Evolutionary conservation across 2,888 invertebrate species (phyloP).

Genomic region (Drosophila kambysellisi): DNA sequence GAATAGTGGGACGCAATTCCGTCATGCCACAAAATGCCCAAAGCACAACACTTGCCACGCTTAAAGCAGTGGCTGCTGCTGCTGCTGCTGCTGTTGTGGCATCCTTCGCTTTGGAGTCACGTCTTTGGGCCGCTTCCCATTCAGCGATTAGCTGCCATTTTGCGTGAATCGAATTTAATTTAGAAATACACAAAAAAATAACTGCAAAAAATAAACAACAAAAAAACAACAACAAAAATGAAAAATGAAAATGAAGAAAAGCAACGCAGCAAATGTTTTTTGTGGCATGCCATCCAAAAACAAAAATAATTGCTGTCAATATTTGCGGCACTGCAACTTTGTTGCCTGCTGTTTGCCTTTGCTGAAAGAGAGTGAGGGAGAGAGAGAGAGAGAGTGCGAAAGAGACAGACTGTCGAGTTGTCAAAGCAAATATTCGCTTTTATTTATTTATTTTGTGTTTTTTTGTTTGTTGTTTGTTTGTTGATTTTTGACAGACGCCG

Average conservation of each 20-base stretch:
- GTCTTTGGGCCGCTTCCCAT: slow-evolving; percentile 18
- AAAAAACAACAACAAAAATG: too few relatives aligned
- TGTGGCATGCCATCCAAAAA: neutral
- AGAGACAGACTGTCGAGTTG: slow-evolving; percentile 9
- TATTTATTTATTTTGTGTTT: neutral
- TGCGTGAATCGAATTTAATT: slow-evolving; percentile 38
- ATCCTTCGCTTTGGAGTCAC: slow-evolving; percentile 34
- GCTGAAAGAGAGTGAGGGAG: neutral
- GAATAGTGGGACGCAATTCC: slow-evolving; percentile 52
- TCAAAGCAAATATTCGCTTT: slow-evolving; percentile 12
- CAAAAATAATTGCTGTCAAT: slow-evolving; percentile 24
- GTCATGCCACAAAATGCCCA: slow-evolving; percentile 69
- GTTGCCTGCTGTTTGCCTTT: slow-evolving; percentile 10
- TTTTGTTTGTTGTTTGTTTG: slow-evolving; percentile 31
- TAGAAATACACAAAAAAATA: neutral
- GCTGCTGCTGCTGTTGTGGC: neutral
- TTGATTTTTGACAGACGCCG: slow-evolving; percentile 46
- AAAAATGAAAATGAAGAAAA: neutral
- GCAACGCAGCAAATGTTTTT: slow-evolving; percentile 9
- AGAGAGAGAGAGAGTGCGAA: neutral
- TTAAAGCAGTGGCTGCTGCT: slow-evolving; percentile 11
- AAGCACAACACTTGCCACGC: slow-evolving; percentile 68
- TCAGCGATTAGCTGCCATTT: slow-evolving; percentile 27
- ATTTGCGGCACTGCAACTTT: slow-evolving; percentile 30
- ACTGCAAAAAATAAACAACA: neutral